Conservation (phyloP, 2,797 vertebrate species). For the Xiphophorus birchmanni region DNA sequence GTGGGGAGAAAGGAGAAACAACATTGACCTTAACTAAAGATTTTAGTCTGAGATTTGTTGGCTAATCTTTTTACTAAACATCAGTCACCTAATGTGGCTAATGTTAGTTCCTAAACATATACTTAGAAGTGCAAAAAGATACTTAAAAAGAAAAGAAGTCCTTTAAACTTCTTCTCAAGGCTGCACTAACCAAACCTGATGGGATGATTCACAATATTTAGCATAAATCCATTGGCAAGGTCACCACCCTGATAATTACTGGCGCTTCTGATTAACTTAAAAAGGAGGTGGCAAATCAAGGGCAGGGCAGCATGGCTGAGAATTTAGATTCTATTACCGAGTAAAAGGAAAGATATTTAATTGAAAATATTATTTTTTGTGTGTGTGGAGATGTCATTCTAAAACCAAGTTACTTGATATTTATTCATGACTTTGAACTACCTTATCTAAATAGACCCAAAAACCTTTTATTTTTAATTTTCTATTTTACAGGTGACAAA, state of each 20-base stretch:
- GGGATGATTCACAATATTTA: constrained; percentile 38
- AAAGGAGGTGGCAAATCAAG: constrained; percentile 56
- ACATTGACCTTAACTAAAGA: not conserved
- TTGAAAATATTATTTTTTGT: constrained; percentile 31
- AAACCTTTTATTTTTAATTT: not conserved
- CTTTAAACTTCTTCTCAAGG: constrained; percentile 24
- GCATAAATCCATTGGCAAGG: constrained; percentile 58
- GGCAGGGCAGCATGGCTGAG: constrained; percentile 35
- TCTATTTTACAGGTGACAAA: not conserved
- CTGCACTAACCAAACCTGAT: constrained; percentile 31
- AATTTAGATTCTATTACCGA: constrained; percentile 38
- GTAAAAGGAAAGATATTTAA: constrained; percentile 43
- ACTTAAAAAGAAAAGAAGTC: not conserved
- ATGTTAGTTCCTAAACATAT: not conserved
- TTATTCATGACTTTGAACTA: not conserved
- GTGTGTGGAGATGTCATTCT: constrained; percentile 28
- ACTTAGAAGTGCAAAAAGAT: not conserved
- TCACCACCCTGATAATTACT: constrained; percentile 53
- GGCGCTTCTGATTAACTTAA: constrained; percentile 36
- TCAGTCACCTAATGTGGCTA: too few species aligned
- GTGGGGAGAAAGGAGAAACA: too few species aligned
- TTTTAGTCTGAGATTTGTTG: not conserved
- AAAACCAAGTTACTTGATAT: not conserved
- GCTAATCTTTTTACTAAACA: not conserved
- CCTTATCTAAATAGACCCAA: not conserved